Conservation (phyloP, 1,140 invertebrate species). For the Phenacoccus solenopsis region DNA sequence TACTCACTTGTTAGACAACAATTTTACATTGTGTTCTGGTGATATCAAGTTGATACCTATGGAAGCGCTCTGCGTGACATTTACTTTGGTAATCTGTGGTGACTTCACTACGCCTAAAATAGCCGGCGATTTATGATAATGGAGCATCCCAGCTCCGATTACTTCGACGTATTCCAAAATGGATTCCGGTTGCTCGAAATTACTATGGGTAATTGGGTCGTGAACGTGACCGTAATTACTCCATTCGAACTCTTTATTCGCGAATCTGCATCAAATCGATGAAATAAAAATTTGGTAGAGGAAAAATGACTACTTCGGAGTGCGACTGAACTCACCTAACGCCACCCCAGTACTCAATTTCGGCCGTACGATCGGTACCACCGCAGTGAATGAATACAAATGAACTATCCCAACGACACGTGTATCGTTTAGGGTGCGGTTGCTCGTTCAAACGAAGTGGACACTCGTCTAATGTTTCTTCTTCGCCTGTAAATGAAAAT, state of each 20-base stretch:
- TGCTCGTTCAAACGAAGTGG: conserved; percentile 79
- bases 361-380: conserved; percentile 48
- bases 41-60: conserved; percentile 88
- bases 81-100: conserved; percentile 67
- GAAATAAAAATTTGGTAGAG: not conserved
- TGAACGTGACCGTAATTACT: conserved; percentile 67
- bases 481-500: conserved; percentile 54
- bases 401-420: conserved; percentile 73
- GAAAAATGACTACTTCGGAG: not conserved
- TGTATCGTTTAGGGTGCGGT: conserved; percentile 66
- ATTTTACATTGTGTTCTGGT: conserved; percentile 50
- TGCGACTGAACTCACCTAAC: conserved; percentile 44
- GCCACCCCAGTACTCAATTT: conserved; percentile 87
- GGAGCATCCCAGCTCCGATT: conserved; percentile 86
- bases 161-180: conserved; percentile 73
- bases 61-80: conserved; percentile 69
- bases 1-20: conserved; percentile 37
- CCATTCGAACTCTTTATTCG: conserved; percentile 77
- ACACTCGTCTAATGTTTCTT: conserved; percentile 72
- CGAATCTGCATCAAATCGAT: conserved; percentile 46
- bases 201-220: conserved; percentile 61
- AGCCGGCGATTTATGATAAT: conserved; percentile 87
- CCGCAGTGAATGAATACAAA: conserved; percentile 94
- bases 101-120: conserved; percentile 77
- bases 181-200: conserved; percentile 52